Conservation (phyloP, 1,140 invertebrate genomes). For the Venustaconcha ellipsiformis region DNA sequence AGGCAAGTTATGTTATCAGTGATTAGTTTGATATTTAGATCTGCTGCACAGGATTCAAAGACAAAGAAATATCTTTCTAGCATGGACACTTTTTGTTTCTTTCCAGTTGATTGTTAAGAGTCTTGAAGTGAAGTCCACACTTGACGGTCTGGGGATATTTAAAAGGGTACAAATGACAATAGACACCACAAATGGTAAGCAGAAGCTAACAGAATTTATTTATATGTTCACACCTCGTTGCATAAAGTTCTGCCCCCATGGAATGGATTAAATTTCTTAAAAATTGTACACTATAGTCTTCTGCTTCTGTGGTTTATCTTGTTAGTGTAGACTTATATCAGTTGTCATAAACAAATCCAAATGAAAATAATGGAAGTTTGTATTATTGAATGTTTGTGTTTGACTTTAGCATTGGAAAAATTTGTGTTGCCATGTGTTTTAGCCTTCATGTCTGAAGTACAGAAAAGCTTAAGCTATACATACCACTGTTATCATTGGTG, state of each 20-base stretch:
- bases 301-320: background rate
- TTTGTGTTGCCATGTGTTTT: too few species aligned
- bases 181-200: conserved; percentile 79
- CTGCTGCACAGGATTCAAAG: too few species aligned
- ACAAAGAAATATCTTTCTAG: too few species aligned
- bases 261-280: background rate
- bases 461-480: too few species aligned
- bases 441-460: too few species aligned
- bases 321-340: background rate
- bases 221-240: background rate
- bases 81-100: conserved; percentile 27
- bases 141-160: conserved; percentile 86
- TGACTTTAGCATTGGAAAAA: too few species aligned
- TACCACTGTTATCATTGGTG: too few species aligned
- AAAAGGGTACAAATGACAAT: conserved; percentile 83
- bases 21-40: too few species aligned
- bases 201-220: background rate
- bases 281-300: background rate
- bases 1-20: too few species aligned
- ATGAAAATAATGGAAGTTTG: background rate
- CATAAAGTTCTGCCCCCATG: background rate
- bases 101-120: conserved; percentile 70
- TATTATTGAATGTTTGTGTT: background rate
- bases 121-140: conserved; percentile 75
- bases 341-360: background rate